These are phyloP conservation scores for Muscidifurax raptorellus DNA, from an alignment of 1,140 invertebrate species.

Conservation along the genomic window DNA sequence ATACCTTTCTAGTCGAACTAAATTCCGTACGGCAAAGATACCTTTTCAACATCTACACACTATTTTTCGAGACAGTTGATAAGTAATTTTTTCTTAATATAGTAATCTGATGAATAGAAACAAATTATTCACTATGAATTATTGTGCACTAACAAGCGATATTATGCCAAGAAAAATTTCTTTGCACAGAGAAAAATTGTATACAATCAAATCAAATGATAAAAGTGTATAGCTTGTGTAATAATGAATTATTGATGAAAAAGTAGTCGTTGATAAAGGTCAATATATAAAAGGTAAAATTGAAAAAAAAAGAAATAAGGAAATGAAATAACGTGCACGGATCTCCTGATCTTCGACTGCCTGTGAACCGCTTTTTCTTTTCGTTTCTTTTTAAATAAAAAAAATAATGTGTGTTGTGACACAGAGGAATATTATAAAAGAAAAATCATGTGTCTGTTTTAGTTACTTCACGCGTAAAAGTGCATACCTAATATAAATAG, in stretches of 20 bases:
- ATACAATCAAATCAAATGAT: slow-evolving; percentile 41
- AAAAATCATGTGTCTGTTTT: slow-evolving; percentile 72
- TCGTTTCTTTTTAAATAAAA: slow-evolving; percentile 26
- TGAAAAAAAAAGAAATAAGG: slow-evolving; percentile 22
- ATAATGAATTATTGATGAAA: slow-evolving; percentile 8
- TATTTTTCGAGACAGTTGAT: background rate
- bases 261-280: background rate
- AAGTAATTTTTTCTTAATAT: background rate
- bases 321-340: slow-evolving; percentile 51
- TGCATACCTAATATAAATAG: slow-evolving; percentile 74
- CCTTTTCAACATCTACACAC: background rate
- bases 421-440: slow-evolving; percentile 51
- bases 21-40: background rate
- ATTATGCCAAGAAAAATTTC: slow-evolving; percentile 29
- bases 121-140: background rate
- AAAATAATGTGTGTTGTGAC: slow-evolving; percentile 52
- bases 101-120: slow-evolving; percentile 20
- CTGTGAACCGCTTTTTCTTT: slow-evolving; percentile 61
- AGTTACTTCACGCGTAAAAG: slow-evolving; percentile 70
- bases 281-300: background rate
- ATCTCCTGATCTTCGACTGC: slow-evolving; percentile 72
- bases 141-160: slow-evolving; percentile 8
- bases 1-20: slow-evolving; percentile 10
- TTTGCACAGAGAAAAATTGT: slow-evolving; percentile 14
- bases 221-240: slow-evolving; percentile 31